Conservation (phyloP, 2,113 vertebrate species). For the Mellivora capensis region DNA sequence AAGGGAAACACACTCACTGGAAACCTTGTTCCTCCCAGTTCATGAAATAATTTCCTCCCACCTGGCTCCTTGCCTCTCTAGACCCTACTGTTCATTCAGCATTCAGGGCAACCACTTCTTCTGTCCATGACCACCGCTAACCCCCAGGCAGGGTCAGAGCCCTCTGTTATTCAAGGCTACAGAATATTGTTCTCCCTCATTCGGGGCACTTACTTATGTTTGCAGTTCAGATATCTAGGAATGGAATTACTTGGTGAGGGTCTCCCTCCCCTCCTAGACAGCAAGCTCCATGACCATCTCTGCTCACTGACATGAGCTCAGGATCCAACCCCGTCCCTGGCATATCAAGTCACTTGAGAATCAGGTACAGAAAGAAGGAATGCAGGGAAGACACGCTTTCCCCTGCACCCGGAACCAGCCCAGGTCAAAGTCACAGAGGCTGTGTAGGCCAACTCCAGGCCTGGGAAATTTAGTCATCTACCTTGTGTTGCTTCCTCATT, state of each 20-base stretch:
- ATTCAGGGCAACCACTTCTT: background rate
- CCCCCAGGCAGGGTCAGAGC: background rate
- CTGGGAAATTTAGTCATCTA: background rate
- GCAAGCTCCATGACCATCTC: accelerated
- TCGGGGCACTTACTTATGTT: background rate
- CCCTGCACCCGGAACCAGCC: background rate
- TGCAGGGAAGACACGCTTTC: background rate
- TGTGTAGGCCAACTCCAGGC: background rate
- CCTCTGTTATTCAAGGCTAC: background rate
- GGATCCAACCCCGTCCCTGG: accelerated
- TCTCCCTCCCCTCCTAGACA: background rate
- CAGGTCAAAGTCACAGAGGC: background rate
- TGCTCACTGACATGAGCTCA: background rate
- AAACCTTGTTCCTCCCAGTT: background rate
- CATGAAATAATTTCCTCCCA: background rate
- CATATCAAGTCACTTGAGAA: background rate
- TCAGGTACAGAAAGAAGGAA: background rate
- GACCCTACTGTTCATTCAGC: background rate
- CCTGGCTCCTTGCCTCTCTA: background rate
- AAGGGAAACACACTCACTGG: background rate
- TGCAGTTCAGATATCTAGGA: background rate
- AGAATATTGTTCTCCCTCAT: background rate
- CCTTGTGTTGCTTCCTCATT: constrained; percentile 32
- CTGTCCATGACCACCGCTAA: background rate
- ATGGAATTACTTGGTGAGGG: background rate